Evolutionary conservation across 2,888 invertebrate species (phyloP).

Genomic region (Tetragonisca angustula): DNA sequence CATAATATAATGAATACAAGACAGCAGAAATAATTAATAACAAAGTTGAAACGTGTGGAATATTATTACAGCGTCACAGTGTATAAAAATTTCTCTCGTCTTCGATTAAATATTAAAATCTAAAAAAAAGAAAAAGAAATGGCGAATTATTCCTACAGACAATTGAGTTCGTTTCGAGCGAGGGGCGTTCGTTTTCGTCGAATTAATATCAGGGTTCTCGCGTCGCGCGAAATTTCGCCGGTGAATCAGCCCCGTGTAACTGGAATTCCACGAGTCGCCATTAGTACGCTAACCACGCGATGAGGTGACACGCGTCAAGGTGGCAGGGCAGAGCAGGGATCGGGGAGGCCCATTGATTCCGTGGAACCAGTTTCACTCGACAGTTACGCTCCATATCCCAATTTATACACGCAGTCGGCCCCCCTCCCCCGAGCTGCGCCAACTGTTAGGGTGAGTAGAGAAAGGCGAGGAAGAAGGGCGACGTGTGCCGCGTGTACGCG

Average conservation of each 20-base stretch:
- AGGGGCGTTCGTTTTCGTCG: background rate
- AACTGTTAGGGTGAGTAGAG: conserved; percentile 1
- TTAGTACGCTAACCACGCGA: conserved; percentile 70
- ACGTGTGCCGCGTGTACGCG: conserved; percentile 24
- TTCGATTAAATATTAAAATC: background rate
- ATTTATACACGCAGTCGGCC: conserved; percentile 54
- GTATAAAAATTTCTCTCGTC: too few relatives aligned
- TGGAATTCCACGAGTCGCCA: conserved; percentile 66
- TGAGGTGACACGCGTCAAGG: conserved; percentile 69
- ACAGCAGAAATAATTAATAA: too few relatives aligned
- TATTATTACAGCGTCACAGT: too few relatives aligned
- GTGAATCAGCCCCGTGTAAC: conserved; percentile 64
- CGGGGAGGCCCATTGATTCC: conserved; percentile 67
- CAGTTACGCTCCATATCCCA: conserved; percentile 68
- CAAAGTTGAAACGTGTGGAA: too few relatives aligned
- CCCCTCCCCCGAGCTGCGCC: background rate
- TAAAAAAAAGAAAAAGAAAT: too few relatives aligned
- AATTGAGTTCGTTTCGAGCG: too few relatives aligned
- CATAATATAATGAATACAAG: too few relatives aligned
- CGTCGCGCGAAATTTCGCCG: conserved; percentile 1
- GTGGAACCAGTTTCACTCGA: conserved; percentile 69
- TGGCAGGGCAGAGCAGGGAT: conserved; percentile 60
- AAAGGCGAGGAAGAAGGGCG: conserved; percentile 38
- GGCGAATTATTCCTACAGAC: too few relatives aligned
- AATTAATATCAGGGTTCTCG: background rate